Evolutionary conservation across 2,113 vertebrate genomes (phyloP).

Genomic region (Pollimyrus isidori): DNA sequence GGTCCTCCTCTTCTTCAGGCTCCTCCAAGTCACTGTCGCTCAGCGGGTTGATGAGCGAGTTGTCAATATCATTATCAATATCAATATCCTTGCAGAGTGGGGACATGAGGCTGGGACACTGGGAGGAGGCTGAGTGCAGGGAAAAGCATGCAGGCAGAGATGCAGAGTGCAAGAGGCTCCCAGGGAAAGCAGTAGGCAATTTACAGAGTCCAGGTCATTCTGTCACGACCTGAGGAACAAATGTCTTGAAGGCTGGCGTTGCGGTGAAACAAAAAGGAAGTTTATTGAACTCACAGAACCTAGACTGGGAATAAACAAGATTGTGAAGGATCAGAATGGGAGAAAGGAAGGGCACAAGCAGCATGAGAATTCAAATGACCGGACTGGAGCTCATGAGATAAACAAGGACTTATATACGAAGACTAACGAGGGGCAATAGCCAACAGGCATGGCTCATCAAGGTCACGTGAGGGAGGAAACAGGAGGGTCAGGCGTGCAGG

Average conservation of each 20-base stretch:
- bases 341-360: no score
- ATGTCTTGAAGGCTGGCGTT: background rate
- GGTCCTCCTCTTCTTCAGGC: background rate
- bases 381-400: background rate
- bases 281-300: background rate
- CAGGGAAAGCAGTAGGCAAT: background rate
- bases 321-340: background rate
- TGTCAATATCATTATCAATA: no score
- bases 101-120: background rate
- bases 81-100: background rate
- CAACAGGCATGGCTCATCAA: background rate
- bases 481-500: background rate
- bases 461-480: background rate
- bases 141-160: background rate
- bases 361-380: background rate
- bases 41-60: background rate
- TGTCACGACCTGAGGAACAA: background rate
- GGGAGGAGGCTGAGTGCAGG: background rate
- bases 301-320: background rate
- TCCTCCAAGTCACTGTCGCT: background rate
- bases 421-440: background rate
- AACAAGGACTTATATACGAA: background rate
- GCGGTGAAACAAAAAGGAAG: background rate
- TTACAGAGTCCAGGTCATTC: background rate
- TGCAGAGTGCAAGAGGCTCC: background rate